Conservation (phyloP, 2,797 vertebrate species). For the Catostomus latipinnis region DNA sequence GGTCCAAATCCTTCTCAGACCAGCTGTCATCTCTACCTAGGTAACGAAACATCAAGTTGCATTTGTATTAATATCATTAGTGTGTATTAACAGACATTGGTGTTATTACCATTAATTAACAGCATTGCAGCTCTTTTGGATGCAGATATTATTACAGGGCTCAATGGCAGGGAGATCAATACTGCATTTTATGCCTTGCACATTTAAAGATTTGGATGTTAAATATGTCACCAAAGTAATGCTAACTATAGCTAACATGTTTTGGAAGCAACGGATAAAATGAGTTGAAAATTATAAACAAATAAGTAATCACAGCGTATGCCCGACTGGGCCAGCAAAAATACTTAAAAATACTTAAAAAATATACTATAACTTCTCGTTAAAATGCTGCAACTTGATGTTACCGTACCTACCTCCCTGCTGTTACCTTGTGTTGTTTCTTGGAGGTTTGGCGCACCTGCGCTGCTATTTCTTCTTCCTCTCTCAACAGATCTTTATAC, state of each 20-base stretch:
- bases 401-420: constrained; percentile 39
- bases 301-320: no score
- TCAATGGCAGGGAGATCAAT: no score
- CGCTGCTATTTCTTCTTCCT: constrained; percentile 90
- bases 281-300: no score
- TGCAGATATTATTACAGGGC: no score
- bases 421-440: constrained; percentile 82
- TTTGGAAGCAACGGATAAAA: no score
- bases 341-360: background rate
- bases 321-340: no score
- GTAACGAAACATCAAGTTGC: constrained; percentile 41
- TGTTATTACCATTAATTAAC: background rate
- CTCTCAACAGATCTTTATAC: constrained; percentile 91
- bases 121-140: no score
- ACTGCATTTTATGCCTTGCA: no score
- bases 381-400: constrained; percentile 34
- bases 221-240: no score
- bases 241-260: no score
- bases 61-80: background rate
- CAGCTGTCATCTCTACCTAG: constrained; percentile 29
- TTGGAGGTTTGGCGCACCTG: constrained; percentile 91
- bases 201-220: no score
- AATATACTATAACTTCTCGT: background rate
- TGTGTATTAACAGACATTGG: background rate
- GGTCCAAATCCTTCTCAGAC: constrained; percentile 10